A percentile compares a stretch with the other conserved stretches of the same genome.
These are phyloP conservation scores for Sciurus carolinensis DNA, from an alignment of 2,797 vertebrate genomes.

Conservation along the genomic window DNA sequence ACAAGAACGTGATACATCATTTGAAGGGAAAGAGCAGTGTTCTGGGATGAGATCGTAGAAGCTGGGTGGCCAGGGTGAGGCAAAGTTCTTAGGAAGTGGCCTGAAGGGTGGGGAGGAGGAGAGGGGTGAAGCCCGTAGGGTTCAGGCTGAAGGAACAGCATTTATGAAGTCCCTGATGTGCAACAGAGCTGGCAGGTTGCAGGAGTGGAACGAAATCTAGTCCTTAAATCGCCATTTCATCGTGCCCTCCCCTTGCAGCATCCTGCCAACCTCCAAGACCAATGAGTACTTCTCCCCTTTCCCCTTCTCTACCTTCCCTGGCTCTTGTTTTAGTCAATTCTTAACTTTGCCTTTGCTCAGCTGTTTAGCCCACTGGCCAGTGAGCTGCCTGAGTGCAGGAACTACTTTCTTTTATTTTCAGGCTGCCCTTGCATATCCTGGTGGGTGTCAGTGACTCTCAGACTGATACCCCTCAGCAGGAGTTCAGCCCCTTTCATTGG, in stretches of 20 bases:
- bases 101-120: neutral
- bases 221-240: neutral
- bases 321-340: neutral
- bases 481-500: neutral
- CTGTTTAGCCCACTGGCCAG: constrained; percentile 6
- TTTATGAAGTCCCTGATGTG: neutral
- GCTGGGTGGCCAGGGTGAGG: neutral
- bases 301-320: neutral
- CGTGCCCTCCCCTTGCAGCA: neutral
- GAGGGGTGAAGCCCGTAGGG: neutral
- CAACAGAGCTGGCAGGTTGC: neutral
- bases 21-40: neutral
- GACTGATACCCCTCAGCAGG: neutral
- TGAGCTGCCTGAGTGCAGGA: neutral
- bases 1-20: neutral
- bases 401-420: neutral
- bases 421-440: neutral
- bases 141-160: neutral
- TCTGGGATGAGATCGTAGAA: neutral
- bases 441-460: neutral
- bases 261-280: neutral
- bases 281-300: neutral
- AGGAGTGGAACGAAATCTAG: neutral
- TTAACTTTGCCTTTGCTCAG: neutral
- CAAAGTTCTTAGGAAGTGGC: neutral